Conservation (phyloP, 1,140 invertebrate genomes). For the Danaus plexippus region DNA sequence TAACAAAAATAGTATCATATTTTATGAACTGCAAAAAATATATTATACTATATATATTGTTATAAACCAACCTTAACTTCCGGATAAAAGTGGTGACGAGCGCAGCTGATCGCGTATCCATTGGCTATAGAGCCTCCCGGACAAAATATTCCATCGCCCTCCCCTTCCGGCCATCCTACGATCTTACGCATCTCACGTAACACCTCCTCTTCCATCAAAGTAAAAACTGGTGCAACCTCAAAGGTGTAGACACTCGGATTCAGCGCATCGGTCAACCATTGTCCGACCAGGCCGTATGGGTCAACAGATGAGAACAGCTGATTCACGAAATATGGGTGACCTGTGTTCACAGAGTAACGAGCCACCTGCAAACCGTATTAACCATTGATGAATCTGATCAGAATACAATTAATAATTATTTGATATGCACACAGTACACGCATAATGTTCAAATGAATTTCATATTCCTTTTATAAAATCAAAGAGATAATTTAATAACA, state of each 20-base stretch:
- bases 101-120: slow-evolving; percentile 93
- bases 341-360: slow-evolving; percentile 87
- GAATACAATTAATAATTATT: too few species aligned
- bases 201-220: slow-evolving; percentile 88
- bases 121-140: slow-evolving; percentile 97
- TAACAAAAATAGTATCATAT: too few species aligned
- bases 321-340: slow-evolving; percentile 90
- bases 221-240: slow-evolving; percentile 92
- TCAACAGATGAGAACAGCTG: slow-evolving; percentile 90
- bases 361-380: slow-evolving; percentile 35
- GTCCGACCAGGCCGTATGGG: slow-evolving; percentile 86
- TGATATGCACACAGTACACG: too few species aligned
- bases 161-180: slow-evolving; percentile 86
- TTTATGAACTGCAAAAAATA: too few species aligned
- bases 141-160: slow-evolving; percentile 92
- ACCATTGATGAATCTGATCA: too few species aligned
- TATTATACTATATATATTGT: neutral
- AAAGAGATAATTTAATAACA: too few species aligned
- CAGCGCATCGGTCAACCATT: slow-evolving; percentile 88
- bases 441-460: too few species aligned
- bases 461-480: too few species aligned
- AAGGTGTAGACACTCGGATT: slow-evolving; percentile 93
- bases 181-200: slow-evolving; percentile 86
- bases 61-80: slow-evolving; percentile 78
- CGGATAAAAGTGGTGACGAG: slow-evolving; percentile 83